Evolutionary conservation across 2,113 vertebrate species (phyloP).

Genomic region (Tauraco erythrolophus): DNA sequence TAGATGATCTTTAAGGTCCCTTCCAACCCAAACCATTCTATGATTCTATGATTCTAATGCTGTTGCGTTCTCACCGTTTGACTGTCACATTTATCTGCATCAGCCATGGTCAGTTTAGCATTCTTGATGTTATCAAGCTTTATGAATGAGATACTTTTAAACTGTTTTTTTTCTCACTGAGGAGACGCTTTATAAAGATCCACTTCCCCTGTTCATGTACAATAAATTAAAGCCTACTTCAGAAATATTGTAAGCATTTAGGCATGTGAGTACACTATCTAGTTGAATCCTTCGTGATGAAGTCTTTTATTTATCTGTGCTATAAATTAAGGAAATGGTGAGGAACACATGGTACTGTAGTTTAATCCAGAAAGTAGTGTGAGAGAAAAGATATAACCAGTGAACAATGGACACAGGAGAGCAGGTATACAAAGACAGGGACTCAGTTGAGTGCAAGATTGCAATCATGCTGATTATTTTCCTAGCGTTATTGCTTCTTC

Average conservation of each 20-base stretch:
- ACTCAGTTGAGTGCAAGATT: neutral
- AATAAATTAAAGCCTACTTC: neutral
- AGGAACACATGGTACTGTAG: neutral
- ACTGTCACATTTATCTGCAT: neutral
- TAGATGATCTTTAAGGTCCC: too few relatives aligned
- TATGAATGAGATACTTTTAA: neutral
- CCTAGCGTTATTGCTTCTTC: neutral
- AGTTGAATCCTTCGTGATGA: neutral
- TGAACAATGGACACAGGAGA: neutral
- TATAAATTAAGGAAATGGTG: conserved; percentile 4
- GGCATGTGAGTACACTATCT: neutral
- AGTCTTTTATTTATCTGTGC: conserved; percentile 13
- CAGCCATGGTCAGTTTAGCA: neutral
- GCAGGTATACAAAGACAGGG: neutral
- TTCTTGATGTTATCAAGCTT: neutral
- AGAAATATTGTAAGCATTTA: neutral
- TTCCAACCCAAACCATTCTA: too few relatives aligned
- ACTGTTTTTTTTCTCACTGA: neutral
- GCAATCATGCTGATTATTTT: neutral
- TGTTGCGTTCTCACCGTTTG: neutral
- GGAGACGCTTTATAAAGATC: neutral
- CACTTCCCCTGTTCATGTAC: neutral
- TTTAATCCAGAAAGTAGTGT: neutral
- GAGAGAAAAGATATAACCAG: neutral
- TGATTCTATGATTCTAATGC: too few relatives aligned